phyloP scores from a whole-genome alignment of 1,140 invertebrate genomes.

The Leucophenga varia region DNA sequence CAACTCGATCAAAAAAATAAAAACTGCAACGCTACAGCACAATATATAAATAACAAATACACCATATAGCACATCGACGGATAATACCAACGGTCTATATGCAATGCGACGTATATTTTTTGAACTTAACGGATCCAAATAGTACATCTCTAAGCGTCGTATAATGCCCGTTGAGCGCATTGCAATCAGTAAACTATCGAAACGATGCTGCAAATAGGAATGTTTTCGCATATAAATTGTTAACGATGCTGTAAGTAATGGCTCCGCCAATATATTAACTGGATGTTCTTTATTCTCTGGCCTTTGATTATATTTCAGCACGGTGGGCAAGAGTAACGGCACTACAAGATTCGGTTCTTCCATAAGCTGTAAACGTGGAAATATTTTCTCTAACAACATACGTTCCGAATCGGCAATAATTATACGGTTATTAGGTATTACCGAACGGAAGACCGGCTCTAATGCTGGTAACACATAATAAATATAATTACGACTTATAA shows the following conservation, averaged over 20 bases:
- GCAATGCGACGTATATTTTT: not conserved
- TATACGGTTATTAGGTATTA: slow-evolving; percentile 9
- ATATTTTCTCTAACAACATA: not conserved
- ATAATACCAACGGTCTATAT: not conserved
- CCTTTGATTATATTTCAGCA: slow-evolving; percentile 17
- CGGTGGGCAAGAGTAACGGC: slow-evolving; percentile 25
- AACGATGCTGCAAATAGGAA: slow-evolving; percentile 30
- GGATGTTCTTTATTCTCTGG: slow-evolving; percentile 12
- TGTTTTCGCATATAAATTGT: slow-evolving; percentile 47
- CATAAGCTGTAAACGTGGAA: slow-evolving; percentile 18
- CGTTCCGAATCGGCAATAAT: not conserved
- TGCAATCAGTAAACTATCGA: slow-evolving; percentile 31
- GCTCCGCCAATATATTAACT: slow-evolving; percentile 20
- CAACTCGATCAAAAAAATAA: not conserved
- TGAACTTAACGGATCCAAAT: not conserved
- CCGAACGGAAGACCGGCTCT: slow-evolving; percentile 15
- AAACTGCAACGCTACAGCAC: not conserved
- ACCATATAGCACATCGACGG: not conserved
- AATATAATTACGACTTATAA: slow-evolving; percentile 22
- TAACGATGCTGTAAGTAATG: slow-evolving; percentile 32
- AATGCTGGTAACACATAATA: slow-evolving; percentile 31
- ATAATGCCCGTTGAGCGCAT: slow-evolving; percentile 40
- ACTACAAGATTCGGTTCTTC: slow-evolving; percentile 20
- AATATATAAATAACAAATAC: not conserved
- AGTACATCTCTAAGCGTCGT: not conserved